Evolutionary conservation across 2,113 vertebrate species (phyloP), one percentile per base, ranked within the genome.

Genomic region (Gallinago jamesoni): DNA sequence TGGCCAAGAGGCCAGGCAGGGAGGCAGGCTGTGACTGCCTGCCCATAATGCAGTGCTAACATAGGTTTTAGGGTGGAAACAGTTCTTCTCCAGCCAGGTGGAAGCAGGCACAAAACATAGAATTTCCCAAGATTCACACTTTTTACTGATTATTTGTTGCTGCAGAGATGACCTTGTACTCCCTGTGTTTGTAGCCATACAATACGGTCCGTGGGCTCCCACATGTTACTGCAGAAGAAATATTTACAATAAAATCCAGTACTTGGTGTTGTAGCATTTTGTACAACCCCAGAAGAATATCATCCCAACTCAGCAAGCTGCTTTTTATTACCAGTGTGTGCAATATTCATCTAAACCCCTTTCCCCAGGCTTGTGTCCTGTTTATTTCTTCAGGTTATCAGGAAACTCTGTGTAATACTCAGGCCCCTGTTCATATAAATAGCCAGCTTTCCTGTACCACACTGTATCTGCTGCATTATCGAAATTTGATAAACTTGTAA

Each of bases 1-100:
- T 79, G 60, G 56, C 47, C 77, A 14, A 4, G 1, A 1, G 16
- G 35, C 30, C 6, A 0, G 12, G 31, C 5, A 23, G 30, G 28
- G 12, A 56, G 21, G 14, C 43, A 66, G 81, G 41, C 57, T 35
- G 28, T 8, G 48, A 10, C 39, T 41, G 48, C 74, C 41, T 41
- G 55, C 24, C 43, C 25, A 6, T 21, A 52, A n/a, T 20, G 11
- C 86, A 66, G 15, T 21, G 43, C 57, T 93, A 35, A 48, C 59
- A 22, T 10, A 10, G 43, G 14, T 27, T 63, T 47, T 43, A 39
- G 66, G 30, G 43, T 72, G 62, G 30, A 67, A 93, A 33, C 11
- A n/a, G 14, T 48, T 75, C 43, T 57, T 91, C 77, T 89, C n/a
- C 53, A 91, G 33, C 18, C 48, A 64, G 28, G n/a, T 79, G 53